Base-by-base conservation (phyloP, 2,888 invertebrate species). In the Tiliacea citrago region DNA sequence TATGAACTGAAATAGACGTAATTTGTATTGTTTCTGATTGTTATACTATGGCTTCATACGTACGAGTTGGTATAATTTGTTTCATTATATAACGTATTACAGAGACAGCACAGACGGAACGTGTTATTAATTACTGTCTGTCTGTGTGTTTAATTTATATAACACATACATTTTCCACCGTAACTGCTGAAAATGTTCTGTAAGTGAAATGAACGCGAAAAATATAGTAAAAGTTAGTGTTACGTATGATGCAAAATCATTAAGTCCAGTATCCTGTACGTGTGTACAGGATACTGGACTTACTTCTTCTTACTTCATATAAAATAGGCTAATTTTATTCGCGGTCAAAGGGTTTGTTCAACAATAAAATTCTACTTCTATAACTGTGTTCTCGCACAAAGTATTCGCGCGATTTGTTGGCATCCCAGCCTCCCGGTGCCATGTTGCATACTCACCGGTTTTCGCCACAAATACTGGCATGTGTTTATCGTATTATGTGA, bases 21-120 rank as follows among this genome's bases (percentile, higher is more conserved):
- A 81, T 84, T 81, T 81, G 71, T 75, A 71, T 24, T 66, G 68
- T 66, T 45, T 68, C 45, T 49, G 42, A 70, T 70, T 80, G 39
- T 75, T 71, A 51, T 66, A 51, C 6, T 63, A 49, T 75, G 68
- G 18, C 21, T 81, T 75, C 70, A 45, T 65, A 53, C 16, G 24
- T 57, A 53, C 10, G 53, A 45, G 42, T 29, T 29, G 47, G 10
- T 24, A 24, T 71, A 61, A 79, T 79, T 57, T 47, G 42, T 79
- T 67, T 53, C 39, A 13, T 62, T 49, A 45, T 1, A 57, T 47
- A 61, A 49, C 29, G 39, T 24, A 21, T 13, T 16, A 51, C 18
- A 39, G 39, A 29, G 16, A 61, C 29, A 39, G 75, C 47, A 29
- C 21, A 69, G 29, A 29, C 24, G 24, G 45, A 42, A 9, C 24